Percentiles rank a stretch among this genome's conserved stretches.
These are phyloP conservation scores for Chitala chitala DNA, from an alignment of 2,113 vertebrate species.

Conservation along the genomic window DNA sequence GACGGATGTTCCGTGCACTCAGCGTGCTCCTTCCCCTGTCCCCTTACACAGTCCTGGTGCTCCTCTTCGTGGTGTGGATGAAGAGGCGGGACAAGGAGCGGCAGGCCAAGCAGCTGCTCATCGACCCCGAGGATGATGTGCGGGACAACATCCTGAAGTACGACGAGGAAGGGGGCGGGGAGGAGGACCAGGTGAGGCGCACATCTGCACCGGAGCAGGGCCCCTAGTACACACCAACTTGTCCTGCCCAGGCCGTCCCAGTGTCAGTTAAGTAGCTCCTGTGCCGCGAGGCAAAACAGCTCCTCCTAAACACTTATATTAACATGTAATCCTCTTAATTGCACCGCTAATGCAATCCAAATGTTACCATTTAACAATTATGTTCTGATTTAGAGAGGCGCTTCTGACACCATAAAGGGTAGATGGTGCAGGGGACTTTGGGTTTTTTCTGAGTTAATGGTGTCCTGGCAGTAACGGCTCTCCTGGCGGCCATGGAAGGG, in stretches of 20 bases:
- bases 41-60: conserved; percentile 71
- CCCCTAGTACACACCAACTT: too few species aligned
- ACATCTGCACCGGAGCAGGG: background rate
- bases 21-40: conserved; percentile 22
- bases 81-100: conserved; percentile 92
- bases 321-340: conserved; percentile 12
- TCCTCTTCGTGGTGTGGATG: conserved; percentile 97
- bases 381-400: conserved; percentile 22
- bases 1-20: background rate
- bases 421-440: background rate
- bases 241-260: background rate
- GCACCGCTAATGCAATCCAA: conserved; percentile 25
- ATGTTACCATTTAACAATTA: conserved; percentile 25
- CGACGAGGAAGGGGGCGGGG: conserved; percentile 79
- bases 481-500: background rate
- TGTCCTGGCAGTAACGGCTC: background rate
- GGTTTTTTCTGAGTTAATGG: background rate
- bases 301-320: conserved; percentile 21
- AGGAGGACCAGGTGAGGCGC: conserved; percentile 76
- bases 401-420: conserved; percentile 4
- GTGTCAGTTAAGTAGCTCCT: background rate
- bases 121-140: conserved; percentile 88
- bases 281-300: background rate
- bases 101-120: conserved; percentile 93
- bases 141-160: conserved; percentile 79